A percentile compares a stretch with the other conserved stretches of the same genome.
Conservation (phyloP, 2,113 vertebrate genomes). For the Syrrhaptes paradoxus region DNA sequence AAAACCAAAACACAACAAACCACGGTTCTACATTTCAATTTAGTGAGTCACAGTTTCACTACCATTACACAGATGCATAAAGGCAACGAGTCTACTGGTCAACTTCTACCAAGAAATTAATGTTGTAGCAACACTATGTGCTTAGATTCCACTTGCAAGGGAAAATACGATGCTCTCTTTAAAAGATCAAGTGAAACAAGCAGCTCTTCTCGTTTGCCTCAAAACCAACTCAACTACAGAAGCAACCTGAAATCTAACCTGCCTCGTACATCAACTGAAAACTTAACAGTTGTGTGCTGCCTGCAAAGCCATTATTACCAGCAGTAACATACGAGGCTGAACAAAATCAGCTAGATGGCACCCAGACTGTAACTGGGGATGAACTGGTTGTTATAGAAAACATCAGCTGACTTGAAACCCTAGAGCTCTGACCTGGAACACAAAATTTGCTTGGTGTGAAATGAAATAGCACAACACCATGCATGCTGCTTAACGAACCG, state of each 20-base stretch:
- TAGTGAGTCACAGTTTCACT: background rate
- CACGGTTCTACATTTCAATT: background rate
- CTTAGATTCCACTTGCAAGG: background rate
- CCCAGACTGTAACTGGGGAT: background rate
- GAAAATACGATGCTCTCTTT: background rate
- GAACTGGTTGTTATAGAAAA: background rate
- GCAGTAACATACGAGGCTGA: background rate
- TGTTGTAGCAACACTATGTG: background rate
- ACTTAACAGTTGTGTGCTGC: background rate
- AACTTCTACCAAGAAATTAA: background rate
- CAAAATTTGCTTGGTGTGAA: background rate
- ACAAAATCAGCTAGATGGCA: background rate
- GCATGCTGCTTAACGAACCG: background rate
- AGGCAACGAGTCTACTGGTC: background rate
- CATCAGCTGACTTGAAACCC: background rate
- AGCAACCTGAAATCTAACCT: background rate
- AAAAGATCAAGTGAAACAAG: background rate
- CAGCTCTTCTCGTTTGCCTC: background rate
- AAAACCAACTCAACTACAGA: background rate
- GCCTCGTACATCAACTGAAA: background rate
- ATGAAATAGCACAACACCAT: background rate
- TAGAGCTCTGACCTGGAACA: background rate
- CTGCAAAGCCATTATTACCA: background rate
- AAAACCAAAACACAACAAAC: background rate
- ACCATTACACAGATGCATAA: background rate